Evolutionary conservation across 2,113 vertebrate genomes (phyloP).

Genomic region (Haplotaxodon microlepis): DNA sequence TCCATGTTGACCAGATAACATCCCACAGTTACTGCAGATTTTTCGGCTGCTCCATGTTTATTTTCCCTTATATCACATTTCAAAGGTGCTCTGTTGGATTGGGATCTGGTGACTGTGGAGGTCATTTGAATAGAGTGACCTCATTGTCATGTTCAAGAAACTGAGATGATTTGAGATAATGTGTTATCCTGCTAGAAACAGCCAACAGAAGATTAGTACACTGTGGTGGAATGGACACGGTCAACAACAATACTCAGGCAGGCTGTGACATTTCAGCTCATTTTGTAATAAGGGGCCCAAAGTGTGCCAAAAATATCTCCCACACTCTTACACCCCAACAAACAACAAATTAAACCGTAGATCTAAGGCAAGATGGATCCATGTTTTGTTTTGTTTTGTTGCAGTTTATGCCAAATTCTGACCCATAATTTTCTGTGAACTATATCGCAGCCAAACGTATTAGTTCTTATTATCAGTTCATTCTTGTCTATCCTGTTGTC

Average conservation of each 20-base stretch:
- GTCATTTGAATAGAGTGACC: not conserved
- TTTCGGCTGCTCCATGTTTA: not conserved
- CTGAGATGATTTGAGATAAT: not conserved
- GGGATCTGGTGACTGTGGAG: not conserved
- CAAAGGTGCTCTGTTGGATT: not conserved
- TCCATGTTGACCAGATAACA: not conserved
- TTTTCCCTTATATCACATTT: not conserved
- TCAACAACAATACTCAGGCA: not conserved
- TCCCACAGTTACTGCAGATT: not conserved
- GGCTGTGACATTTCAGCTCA: not conserved
- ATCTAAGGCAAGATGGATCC: not conserved
- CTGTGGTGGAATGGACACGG: not conserved
- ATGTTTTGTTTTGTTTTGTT: not conserved
- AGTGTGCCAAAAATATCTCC: not conserved
- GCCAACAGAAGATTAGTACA: not conserved
- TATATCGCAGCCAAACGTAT: not conserved
- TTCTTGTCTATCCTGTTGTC: not conserved
- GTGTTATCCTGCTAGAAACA: not conserved
- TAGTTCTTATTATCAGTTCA: not conserved
- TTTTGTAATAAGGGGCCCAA: not conserved
- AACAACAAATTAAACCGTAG: not conserved
- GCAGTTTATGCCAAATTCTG: not conserved
- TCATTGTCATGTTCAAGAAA: not conserved
- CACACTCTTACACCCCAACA: not conserved
- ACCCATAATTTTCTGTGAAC: not conserved